Base-by-base conservation (phyloP, 2,888 invertebrate species). In the Pseudococcus longispinus region DNA sequence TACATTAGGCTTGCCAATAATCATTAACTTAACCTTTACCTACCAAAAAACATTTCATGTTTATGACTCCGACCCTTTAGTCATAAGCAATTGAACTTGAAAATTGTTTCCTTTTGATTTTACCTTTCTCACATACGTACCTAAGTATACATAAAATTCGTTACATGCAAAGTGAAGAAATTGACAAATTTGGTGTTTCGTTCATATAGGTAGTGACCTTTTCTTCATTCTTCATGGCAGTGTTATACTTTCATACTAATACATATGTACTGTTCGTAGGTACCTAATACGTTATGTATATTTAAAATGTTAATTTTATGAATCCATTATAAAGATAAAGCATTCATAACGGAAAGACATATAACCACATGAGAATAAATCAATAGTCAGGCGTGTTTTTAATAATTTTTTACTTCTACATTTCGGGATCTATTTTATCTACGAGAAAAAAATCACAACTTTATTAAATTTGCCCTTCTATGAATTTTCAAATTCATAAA, bases 231-330 rank as follows among this genome's bases (percentile, higher is more conserved):
- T 42, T 80, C 18, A 42, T 18, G 3, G 9, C 32, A 5, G 37
- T 74, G 29, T 37, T 74, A 74, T 74, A n/a, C 18, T 26, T 74
- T 13, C 20, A 74, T 18, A 51, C 2, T 51, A 1, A n/a, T 51
- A 46, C 23, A 23, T 60, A 23, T 60, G 23, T 23, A 60, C n/a
- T n/a, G 60, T n/a, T 18, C 2, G 13, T 46, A 37, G 37, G 55
- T 60, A 60, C 60, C 60, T 20, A 20, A 11, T 23, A 60, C 60
- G 5, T 60, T n/a, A 60, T 23, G 60, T 60, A 23, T 13, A 80
- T 80, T 80, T 20, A 20, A 80, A 37, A 80, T 80, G 42, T n/a
- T 80, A 80, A 80, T 80, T 60, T 80, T 20, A 42, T 80, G 77
- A 80, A 80, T 80, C 77, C 23, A 42, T 80, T 29, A 80, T 80